Percentiles rank a stretch among this genome's conserved stretches.
Conservation (phyloP, 2,888 invertebrate species). For the Hirtodrosophila alboralis region DNA sequence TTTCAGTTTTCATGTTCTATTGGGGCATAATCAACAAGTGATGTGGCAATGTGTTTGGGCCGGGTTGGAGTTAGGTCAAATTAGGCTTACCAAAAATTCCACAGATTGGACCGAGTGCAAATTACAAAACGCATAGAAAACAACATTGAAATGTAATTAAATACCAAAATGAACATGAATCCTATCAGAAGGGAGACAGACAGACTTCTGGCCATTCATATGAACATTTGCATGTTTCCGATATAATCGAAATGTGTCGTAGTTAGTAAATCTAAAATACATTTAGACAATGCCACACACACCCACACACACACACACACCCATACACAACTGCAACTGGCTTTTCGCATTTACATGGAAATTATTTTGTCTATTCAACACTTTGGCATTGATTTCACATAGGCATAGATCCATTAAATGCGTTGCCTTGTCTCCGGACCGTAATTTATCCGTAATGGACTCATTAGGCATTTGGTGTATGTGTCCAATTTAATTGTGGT, state of each 20-base stretch:
- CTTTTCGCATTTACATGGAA: constrained; percentile 45
- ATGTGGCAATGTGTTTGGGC: too few species aligned
- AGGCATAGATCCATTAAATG: constrained; percentile 26
- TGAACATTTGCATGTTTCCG: constrained; percentile 19
- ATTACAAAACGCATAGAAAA: constrained; percentile 39
- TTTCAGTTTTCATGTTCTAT: neutral
- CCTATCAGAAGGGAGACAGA: constrained; percentile 40
- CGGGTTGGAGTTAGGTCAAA: constrained; percentile 3
- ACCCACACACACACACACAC: constrained; percentile 1
- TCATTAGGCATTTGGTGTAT: constrained; percentile 45
- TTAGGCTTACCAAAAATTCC: constrained; percentile 25
- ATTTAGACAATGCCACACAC: constrained; percentile 38
- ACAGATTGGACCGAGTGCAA: constrained; percentile 37
- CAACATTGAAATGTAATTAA: constrained; percentile 78
- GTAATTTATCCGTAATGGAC: constrained; percentile 58
- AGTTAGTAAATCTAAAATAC: constrained; percentile 69
- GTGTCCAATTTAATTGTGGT: constrained; percentile 52
- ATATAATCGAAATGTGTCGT: constrained; percentile 68
- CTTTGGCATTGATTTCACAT: constrained; percentile 44
- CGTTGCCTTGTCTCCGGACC: constrained; percentile 35
- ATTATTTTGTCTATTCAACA: constrained; percentile 66
- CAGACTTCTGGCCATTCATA: constrained; percentile 10
- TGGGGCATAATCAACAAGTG: constrained; percentile 9
- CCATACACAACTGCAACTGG: constrained; percentile 10
- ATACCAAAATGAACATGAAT: constrained; percentile 62